Evolutionary conservation across 1,140 invertebrate genomes (phyloP).

Genomic region (Bombus affinis): DNA sequence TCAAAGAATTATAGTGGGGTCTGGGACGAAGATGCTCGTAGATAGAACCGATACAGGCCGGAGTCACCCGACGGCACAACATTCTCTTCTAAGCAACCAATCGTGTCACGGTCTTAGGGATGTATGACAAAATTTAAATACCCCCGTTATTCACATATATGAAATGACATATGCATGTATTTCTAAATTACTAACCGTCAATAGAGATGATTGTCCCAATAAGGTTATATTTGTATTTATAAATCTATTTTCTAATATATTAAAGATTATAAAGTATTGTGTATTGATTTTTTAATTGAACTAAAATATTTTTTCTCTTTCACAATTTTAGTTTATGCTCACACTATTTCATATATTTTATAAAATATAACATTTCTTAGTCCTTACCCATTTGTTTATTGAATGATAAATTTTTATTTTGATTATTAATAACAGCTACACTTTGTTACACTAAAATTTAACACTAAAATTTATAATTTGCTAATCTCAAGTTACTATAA

Average conservation of each 20-base stretch:
- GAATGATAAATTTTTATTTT: neutral
- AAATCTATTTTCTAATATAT: neutral
- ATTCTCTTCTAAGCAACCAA: conserved; percentile 19
- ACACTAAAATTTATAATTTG: neutral
- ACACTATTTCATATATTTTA: neutral
- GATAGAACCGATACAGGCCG: conserved; percentile 22
- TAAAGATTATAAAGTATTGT: neutral
- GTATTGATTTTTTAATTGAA: neutral
- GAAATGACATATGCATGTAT: neutral
- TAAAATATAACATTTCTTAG: neutral
- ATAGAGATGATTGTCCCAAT: neutral
- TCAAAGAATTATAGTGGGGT: conserved; percentile 30
- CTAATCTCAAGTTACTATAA: neutral
- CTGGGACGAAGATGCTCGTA: conserved; percentile 41
- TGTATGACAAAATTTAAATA: neutral
- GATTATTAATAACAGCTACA: neutral
- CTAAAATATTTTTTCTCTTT: neutral
- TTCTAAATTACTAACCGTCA: neutral
- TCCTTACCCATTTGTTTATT: neutral
- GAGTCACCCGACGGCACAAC: conserved; percentile 37
- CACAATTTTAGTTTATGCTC: neutral
- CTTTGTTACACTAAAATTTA: neutral
- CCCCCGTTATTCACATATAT: neutral
- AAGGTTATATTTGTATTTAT: neutral
- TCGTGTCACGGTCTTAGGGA: conserved; percentile 12